Conservation (phyloP, 1,140 invertebrate genomes). For the Galleria mellonella region DNA sequence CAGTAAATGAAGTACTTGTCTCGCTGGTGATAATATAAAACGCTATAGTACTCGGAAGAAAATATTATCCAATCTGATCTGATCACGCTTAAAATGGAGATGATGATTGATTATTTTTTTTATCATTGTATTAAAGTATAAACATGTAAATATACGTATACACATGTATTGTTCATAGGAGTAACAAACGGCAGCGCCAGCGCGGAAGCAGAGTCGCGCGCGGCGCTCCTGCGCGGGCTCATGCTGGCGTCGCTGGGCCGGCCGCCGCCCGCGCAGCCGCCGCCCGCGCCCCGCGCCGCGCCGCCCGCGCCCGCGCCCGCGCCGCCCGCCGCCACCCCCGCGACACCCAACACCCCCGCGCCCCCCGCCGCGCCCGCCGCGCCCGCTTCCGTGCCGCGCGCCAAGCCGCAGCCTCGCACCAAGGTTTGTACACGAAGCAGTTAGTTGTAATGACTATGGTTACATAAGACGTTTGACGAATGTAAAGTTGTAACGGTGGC, state of each 20-base stretch:
- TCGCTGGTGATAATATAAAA: no score
- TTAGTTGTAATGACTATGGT: no score
- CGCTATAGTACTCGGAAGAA: no score
- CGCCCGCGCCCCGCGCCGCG: conserved; percentile 23
- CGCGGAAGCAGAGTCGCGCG: conserved; percentile 43
- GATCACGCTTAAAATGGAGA: no score
- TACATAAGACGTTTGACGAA: conserved; percentile 6
- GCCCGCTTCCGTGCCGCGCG: conserved; percentile 33
- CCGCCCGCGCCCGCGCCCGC: conserved; percentile 23
- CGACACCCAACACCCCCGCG: no score
- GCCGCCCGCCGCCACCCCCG: conserved; percentile 9
- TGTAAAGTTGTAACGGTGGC: conserved; percentile 9
- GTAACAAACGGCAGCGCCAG: conserved; percentile 15
- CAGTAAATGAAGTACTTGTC: no score
- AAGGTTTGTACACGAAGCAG: conserved; percentile 31
- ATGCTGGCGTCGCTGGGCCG: conserved; percentile 53
- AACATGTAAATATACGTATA: not conserved
- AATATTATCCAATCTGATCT: no score
- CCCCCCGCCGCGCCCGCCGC: conserved; percentile 24
- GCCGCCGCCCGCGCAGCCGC: conserved; percentile 28
- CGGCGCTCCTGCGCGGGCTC: conserved; percentile 48
- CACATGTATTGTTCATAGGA: conserved; percentile 14
- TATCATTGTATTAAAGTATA: no score
- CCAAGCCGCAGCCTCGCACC: conserved; percentile 43
- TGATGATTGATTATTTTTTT: no score